phyloP scores from a whole-genome alignment of 2,113 vertebrate species.

The Cyanoramphus novaezelandiae region DNA sequence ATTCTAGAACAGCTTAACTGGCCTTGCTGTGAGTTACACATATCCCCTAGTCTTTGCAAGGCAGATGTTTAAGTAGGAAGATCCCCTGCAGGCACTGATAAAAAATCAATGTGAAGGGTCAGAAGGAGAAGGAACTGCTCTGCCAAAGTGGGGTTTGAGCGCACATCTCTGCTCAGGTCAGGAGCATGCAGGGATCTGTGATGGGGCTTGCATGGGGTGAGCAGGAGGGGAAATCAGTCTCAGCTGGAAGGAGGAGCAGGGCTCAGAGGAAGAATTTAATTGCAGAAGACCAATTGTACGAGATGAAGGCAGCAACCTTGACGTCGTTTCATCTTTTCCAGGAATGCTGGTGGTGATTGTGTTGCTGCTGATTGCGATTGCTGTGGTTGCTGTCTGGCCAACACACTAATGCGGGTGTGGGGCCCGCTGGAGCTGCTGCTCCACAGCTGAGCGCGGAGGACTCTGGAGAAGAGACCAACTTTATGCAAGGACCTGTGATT shows the following conservation, averaged over 20 bases:
- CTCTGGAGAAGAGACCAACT: not conserved
- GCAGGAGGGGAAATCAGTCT: not conserved
- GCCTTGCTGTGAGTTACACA: not conserved
- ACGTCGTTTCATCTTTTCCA: not conserved
- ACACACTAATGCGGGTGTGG: rapidly evolving
- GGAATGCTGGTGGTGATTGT: constrained; percentile 75
- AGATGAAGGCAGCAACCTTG: not conserved
- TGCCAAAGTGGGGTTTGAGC: rapidly evolving
- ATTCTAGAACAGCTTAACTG: not conserved
- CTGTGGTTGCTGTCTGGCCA: constrained; percentile 68
- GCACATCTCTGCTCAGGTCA: rapidly evolving
- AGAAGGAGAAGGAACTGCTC: not conserved
- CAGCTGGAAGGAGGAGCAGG: not conserved
- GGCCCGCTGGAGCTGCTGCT: not conserved
- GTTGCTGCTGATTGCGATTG: constrained; percentile 70
- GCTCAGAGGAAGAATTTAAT: not conserved
- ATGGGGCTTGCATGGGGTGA: too few species aligned
- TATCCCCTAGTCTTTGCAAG: not conserved
- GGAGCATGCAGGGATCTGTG: rapidly evolving
- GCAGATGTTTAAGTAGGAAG: not conserved
- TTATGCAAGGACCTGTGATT: not conserved
- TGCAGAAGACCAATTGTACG: rapidly evolving
- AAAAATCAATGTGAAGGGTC: not conserved
- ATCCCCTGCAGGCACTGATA: not conserved
- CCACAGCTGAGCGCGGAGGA: rapidly evolving